Evolutionary conservation across 2,113 vertebrate genomes (phyloP), one percentile per base, ranked within the genome.

Genomic region (Phycodurus eques): DNA sequence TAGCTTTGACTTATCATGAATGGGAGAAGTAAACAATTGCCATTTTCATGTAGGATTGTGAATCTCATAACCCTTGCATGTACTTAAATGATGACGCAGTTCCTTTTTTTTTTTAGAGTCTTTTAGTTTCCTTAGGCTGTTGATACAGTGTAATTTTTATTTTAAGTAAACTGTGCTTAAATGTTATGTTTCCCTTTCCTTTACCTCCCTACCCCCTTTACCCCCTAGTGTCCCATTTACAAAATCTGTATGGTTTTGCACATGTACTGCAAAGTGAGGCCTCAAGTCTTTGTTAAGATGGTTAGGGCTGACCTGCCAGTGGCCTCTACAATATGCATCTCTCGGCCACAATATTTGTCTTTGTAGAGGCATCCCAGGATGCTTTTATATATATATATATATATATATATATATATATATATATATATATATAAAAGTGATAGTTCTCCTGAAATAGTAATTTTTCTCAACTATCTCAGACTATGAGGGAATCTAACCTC

Each of bases 121-220:
- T 93, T 91, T 93, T 91, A 92, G 88, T 98, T 98, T 93, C 83
- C 91, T 95, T 95, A 92, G 93, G 92, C 94, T 96, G 93, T 96
- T 94, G 95, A 95, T 94, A 93, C 95, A 93, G 85, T 92, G 89
- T 91, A 89, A 88, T 77, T 88, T 90, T 88, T 43, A 82, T 92
- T 88, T 93, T 95, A 95, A 96, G 94, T 93, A 95, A 92, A 94
- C 95, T 92, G 95, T 97, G 95, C 95, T 95, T 94, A 93, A 95
- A 95, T 95, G 94, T 96, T 95, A 93, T 95, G 93, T 96, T 75
- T 72, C 19, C 67, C 76, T 42, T 73, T 73, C 74, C 85, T 78
- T 83, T 80, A 51, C 17, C 3, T 72, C 76, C 83, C 78, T 81
- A 76, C 56, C 15, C 14, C 31, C 59, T 39, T 39, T 39, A 0